Conservation (phyloP, 1,140 invertebrate genomes). For the Meloidogyne floridensis region DNA sequence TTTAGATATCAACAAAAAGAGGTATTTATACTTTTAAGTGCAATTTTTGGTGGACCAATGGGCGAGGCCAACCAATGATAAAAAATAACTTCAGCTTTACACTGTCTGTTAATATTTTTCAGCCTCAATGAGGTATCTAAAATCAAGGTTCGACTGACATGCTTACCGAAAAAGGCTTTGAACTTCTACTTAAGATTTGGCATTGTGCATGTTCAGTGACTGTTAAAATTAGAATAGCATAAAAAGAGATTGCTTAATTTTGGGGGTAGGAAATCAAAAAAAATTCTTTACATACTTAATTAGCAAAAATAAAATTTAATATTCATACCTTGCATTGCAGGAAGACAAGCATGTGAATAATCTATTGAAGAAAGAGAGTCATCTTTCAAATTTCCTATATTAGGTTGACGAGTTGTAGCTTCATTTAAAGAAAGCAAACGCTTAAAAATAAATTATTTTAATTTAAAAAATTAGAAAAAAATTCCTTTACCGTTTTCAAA, state of each 20-base stretch:
- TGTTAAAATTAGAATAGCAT: background rate
- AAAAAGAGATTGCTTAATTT: no score
- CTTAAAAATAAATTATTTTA: background rate
- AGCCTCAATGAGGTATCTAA: no score
- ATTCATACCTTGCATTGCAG: slow-evolving; percentile 34
- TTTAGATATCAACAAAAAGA: no score
- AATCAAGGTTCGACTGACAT: no score
- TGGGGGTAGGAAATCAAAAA: no score
- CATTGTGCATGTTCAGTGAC: slow-evolving; percentile 45
- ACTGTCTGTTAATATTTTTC: no score
- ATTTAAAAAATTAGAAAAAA: background rate
- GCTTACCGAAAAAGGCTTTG: background rate
- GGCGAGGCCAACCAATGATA: slow-evolving; percentile 64
- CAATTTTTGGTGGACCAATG: slow-evolving; percentile 83
- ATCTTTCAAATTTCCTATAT: background rate
- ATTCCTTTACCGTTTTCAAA: slow-evolving; percentile 25
- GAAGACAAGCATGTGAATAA: slow-evolving; percentile 42
- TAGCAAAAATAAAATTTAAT: background rate
- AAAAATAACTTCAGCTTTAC: no score
- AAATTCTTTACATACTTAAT: background rate
- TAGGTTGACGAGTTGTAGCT: background rate
- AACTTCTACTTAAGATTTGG: slow-evolving; percentile 20
- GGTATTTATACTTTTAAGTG: slow-evolving; percentile 68
- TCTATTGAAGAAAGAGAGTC: background rate
- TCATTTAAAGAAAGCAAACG: slow-evolving; percentile 26